These are phyloP conservation scores for Calosoma granatense DNA, from an alignment of 1,140 invertebrate species.

Conservation along the genomic window DNA sequence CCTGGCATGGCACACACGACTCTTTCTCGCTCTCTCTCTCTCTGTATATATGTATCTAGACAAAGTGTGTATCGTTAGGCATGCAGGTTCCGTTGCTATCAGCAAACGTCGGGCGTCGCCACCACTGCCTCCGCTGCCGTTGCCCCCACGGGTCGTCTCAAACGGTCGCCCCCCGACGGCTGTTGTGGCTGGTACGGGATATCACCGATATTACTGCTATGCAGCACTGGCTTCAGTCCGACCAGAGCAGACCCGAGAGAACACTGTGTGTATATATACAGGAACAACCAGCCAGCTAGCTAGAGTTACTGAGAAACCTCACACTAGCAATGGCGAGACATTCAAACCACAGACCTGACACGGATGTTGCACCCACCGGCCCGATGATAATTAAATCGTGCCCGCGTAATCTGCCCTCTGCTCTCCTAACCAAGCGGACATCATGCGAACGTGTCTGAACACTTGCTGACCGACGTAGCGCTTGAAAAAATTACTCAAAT, in stretches of 20 bases:
- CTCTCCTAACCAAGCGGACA: too few relatives aligned
- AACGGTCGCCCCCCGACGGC: constrained; percentile 11
- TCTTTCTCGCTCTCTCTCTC: too few relatives aligned
- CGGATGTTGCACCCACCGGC: not conserved
- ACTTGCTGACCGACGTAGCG: too few relatives aligned
- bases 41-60: too few relatives aligned
- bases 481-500: too few relatives aligned
- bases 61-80: not conserved
- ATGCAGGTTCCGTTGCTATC: not conserved
- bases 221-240: constrained; percentile 16
- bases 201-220: constrained; percentile 32
- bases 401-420: too few relatives aligned
- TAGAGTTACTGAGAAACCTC: too few relatives aligned
- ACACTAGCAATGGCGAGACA: too few relatives aligned
- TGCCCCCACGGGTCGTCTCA: too few relatives aligned
- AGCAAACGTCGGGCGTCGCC: not conserved
- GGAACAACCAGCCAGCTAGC: not conserved
- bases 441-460: too few relatives aligned
- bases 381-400: too few relatives aligned
- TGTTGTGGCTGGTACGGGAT: constrained; percentile 25
- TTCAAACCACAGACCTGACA: not conserved
- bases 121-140: not conserved
- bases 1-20: too few relatives aligned
- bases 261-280: not conserved
- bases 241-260: not conserved